A percentile compares a stretch with the other conserved stretches of the same genome.
Conservation (phyloP, 2,888 invertebrate species). For the Ophion costatus region DNA sequence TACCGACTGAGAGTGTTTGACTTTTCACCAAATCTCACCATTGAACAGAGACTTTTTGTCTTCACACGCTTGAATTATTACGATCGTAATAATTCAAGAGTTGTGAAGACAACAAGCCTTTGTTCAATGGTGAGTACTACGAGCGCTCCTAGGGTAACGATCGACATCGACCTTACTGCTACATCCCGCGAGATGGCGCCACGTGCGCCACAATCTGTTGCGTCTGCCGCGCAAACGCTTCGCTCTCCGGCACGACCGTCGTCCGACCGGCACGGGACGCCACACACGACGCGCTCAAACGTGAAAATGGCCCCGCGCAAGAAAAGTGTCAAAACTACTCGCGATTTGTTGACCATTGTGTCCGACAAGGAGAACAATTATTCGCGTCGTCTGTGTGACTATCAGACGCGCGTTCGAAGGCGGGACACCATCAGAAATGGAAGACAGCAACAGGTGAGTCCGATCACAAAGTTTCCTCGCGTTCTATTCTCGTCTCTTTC, state of each 20-base stretch:
- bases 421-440: slow-evolving; percentile 76
- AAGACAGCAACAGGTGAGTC: slow-evolving; percentile 74
- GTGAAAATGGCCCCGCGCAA: slow-evolving; percentile 78
- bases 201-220: neutral
- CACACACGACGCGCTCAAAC: slow-evolving; percentile 27
- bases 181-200: neutral
- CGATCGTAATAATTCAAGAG: no score
- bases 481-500: neutral
- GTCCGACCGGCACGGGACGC: slow-evolving; percentile 30
- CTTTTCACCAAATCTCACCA: no score
- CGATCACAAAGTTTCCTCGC: neutral
- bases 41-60: no score
- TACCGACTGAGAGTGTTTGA: no score
- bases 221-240: neutral
- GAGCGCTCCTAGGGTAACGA: neutral
- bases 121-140: no score
- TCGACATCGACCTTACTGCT: neutral
- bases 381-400: slow-evolving; percentile 77
- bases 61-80: no score
- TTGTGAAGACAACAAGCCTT: no score
- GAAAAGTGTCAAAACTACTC: slow-evolving; percentile 71
- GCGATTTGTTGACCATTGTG: slow-evolving; percentile 63
- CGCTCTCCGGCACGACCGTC: neutral
- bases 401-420: slow-evolving; percentile 76
- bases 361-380: slow-evolving; percentile 78